Evolutionary conservation across 2,113 vertebrate genomes (phyloP).

Genomic region (Bujurquina vittata): DNA sequence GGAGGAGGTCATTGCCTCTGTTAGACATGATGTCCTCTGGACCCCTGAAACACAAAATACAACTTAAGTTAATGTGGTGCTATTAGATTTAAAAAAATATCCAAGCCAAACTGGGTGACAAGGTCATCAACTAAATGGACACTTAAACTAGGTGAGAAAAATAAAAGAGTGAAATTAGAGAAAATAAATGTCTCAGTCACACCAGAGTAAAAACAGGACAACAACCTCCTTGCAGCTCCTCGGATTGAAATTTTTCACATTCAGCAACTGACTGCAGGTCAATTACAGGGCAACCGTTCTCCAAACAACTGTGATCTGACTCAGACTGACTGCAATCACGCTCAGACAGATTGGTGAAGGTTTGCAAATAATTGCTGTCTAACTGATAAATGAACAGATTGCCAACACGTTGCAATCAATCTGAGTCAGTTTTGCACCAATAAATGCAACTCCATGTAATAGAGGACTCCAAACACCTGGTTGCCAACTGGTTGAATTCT

Average conservation of each 20-base stretch:
- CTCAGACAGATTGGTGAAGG: neutral
- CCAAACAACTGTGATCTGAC: neutral
- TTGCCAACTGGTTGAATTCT: neutral
- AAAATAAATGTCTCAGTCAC: too few relatives aligned
- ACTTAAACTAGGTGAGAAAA: neutral
- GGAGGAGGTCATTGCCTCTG: conserved; percentile 88
- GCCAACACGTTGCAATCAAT: neutral
- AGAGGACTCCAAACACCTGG: neutral
- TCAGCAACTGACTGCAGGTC: neutral
- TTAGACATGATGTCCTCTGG: conserved; percentile 91
- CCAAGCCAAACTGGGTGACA: neutral
- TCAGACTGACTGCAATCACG: neutral
- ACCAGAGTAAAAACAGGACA: neutral
- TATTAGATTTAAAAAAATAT: neutral
- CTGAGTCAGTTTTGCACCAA: neutral
- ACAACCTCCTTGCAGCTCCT: neutral
- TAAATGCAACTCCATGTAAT: neutral
- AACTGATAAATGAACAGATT: neutral
- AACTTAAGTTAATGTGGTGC: neutral
- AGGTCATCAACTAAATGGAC: neutral
- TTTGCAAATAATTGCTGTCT: neutral
- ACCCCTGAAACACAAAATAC: conserved; percentile 68
- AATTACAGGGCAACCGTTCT: neutral
- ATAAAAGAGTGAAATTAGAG: neutral
- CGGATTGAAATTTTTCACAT: too few relatives aligned